Evolutionary conservation across 2,888 invertebrate species (phyloP).

Genomic region (Dynastes grantii): DNA sequence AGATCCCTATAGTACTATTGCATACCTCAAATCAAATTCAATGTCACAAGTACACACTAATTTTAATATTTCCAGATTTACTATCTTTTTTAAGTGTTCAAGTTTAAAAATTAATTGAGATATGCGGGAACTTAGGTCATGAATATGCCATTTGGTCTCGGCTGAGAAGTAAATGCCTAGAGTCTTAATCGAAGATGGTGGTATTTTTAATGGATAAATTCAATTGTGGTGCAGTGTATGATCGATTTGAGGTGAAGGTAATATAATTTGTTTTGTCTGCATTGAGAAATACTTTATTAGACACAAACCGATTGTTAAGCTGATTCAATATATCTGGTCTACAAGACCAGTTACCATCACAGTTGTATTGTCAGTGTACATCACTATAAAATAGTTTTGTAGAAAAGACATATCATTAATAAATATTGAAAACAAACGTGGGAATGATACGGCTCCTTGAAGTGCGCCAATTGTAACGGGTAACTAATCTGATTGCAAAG

Average conservation of each 20-base stretch:
- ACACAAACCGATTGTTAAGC: not conserved
- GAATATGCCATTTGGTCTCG: not conserved
- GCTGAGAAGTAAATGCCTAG: not conserved
- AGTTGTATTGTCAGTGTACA: not conserved
- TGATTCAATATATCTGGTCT: not conserved
- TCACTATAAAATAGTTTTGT: not conserved
- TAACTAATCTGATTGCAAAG: not conserved
- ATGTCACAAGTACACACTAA: not conserved
- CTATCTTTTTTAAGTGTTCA: not conserved
- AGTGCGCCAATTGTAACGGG: not conserved
- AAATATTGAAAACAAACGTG: not conserved
- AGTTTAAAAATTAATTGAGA: not conserved
- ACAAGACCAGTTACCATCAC: not conserved
- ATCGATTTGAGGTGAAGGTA: no score
- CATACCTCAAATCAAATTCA: not conserved
- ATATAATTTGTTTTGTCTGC: not conserved
- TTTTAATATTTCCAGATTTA: not conserved
- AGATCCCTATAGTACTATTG: not conserved
- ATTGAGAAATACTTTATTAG: not conserved
- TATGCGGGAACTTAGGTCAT: not conserved
- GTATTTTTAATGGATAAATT: not conserved
- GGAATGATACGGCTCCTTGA: not conserved
- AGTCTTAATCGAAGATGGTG: not conserved
- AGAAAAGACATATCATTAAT: not conserved
- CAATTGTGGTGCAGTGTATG: no score